Evolutionary conservation across 1,140 invertebrate genomes (phyloP).

Genomic region (Pseudoatta argentina): DNA sequence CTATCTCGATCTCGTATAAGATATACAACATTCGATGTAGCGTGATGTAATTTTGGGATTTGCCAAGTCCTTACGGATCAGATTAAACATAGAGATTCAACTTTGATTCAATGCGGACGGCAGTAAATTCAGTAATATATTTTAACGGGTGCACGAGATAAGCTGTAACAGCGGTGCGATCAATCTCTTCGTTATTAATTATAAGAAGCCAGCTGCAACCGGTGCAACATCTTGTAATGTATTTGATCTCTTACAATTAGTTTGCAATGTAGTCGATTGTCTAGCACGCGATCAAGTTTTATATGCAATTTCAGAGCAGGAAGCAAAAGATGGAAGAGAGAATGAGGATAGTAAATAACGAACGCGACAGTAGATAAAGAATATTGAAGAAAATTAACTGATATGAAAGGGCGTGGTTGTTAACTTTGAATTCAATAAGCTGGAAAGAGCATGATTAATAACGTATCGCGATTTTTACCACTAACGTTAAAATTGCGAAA

Average conservation of each 20-base stretch:
- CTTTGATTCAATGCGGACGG: neutral
- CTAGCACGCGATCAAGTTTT: neutral
- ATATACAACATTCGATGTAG: neutral
- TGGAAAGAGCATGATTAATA: neutral
- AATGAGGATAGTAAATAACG: constrained; percentile 7
- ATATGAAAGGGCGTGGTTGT: constrained; percentile 2
- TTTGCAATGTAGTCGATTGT: constrained; percentile 18
- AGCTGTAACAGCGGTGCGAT: neutral
- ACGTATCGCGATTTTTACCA: constrained; percentile 15
- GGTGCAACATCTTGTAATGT: constrained; percentile 8
- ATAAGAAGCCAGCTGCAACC: constrained; percentile 31
- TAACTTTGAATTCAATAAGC: neutral
- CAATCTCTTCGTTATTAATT: constrained; percentile 13
- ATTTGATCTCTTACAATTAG: constrained; percentile 44
- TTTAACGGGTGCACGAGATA: constrained; percentile 15
- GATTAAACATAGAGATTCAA: neutral
- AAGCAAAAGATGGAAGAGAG: neutral
- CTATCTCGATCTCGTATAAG: constrained; percentile 3
- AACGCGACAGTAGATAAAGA: neutral
- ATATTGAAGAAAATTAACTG: neutral
- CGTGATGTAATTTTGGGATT: constrained; percentile 10
- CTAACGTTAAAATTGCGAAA: neutral
- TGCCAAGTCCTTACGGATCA: neutral
- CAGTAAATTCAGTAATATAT: constrained; percentile 30
- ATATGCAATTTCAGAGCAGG: constrained; percentile 12